These are phyloP conservation scores for Podarcis raffonei DNA, from an alignment of 2,113 vertebrate genomes.

Conservation along the genomic window DNA sequence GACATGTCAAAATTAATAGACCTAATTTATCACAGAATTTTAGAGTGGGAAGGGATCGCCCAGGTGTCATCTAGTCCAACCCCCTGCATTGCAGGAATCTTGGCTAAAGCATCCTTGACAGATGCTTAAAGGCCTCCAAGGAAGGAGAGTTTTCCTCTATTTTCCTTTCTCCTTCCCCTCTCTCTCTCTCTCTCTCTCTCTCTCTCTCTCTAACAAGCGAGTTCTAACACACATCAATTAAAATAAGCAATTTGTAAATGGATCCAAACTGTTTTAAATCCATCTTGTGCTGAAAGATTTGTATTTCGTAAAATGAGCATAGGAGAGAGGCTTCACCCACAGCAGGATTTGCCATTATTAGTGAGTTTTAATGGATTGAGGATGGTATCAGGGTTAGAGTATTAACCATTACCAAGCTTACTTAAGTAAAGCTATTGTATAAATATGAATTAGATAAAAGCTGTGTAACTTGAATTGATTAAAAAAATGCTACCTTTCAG, in stretches of 20 bases:
- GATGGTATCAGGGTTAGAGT: background rate
- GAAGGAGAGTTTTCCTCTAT: too few relatives aligned
- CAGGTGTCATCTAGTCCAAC: too few relatives aligned
- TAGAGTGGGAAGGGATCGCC: too few relatives aligned
- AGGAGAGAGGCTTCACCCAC: background rate
- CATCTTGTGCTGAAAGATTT: background rate
- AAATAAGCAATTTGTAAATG: background rate
- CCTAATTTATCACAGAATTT: too few relatives aligned
- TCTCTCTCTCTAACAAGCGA: background rate
- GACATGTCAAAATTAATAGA: too few relatives aligned
- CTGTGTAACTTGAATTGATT: background rate
- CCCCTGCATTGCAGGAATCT: too few relatives aligned
- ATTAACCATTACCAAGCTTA: background rate
- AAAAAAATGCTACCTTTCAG: conserved; percentile 48
- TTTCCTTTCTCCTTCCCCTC: background rate
- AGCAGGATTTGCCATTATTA: background rate
- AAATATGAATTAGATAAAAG: too few relatives aligned
- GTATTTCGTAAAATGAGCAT: background rate
- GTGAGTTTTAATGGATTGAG: background rate
- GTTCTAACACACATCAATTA: too few relatives aligned
- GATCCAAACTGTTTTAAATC: background rate
- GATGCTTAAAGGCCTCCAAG: too few relatives aligned
- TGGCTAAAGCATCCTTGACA: too few relatives aligned
- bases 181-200: background rate
- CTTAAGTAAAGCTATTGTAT: background rate